Evolutionary conservation across 2,888 invertebrate genomes (phyloP), one percentile per base, ranked within the genome.

Genomic region (Micoletzkya japonica): DNA sequence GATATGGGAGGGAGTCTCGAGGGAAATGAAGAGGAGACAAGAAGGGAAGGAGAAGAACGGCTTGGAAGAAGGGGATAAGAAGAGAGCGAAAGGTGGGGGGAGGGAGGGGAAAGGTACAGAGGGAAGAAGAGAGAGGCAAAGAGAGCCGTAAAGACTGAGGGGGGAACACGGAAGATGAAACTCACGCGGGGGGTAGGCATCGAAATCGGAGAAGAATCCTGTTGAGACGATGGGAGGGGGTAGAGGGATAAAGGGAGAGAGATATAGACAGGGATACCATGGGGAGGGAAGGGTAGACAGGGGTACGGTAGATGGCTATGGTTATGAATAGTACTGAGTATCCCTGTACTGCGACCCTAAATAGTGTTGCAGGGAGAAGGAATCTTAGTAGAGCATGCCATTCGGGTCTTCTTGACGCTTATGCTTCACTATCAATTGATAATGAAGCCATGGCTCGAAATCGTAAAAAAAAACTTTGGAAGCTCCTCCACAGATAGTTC

Each of bases 211-310:
- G n/a, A 44, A 44, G 49, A 44, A 44, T 44, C 49, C 14, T n/a
- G n/a, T 37, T 59, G 57, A 39, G 57, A 57, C 57, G 39, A 36
- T 37, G 26, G 36, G 10, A 59, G 37, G 24, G 39, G 37, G 37
- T 6, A 24, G 54, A 6, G 54, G 7, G n/a, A 52, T 17, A 64
- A n/a, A 32, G 24, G 52, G 24, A 34, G 36, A 14, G n/a, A 30
- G 50, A 28, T 44, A 6, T 24, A 44, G 36, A 66, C 24, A 66
- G 54, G 28, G 20, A 66, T 34, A 39, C 17, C n/a, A 64, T 36
- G 50, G 56, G 49, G 49, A 64, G 70, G 56, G 56, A 58, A 56
- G 56, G 44, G 4, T 56, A 7, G 66, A 54, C 60, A 68, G 52
- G 14, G 49, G 30, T 50, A 59, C 37, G 58, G 36, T 44, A 58